phyloP scores from a whole-genome alignment of 2,888 invertebrate species.

The Cheilosia variabilis region DNA sequence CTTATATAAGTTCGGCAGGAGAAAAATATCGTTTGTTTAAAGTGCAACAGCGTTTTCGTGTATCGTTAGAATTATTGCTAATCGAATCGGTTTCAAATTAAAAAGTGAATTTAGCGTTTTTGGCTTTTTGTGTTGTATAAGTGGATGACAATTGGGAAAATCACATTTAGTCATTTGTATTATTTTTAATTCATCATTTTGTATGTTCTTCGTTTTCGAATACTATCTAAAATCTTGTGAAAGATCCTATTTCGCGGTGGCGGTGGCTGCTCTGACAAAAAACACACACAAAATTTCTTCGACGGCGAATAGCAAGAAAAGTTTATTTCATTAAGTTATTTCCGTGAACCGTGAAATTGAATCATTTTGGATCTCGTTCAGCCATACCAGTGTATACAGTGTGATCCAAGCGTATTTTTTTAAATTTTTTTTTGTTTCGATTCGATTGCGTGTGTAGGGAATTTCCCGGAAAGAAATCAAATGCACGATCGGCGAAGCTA shows the following conservation, averaged over 20 bases:
- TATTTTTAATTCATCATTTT: constrained; percentile 34
- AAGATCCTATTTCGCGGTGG: constrained; percentile 60
- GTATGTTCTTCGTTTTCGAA: constrained; percentile 53
- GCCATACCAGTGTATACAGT: constrained; percentile 54
- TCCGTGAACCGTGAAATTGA: constrained; percentile 74
- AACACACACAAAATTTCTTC: constrained; percentile 55
- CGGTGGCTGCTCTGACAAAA: constrained; percentile 55
- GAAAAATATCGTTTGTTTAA: constrained; percentile 7
- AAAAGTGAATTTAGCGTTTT: constrained; percentile 28
- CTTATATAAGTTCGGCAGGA: constrained; percentile 13
- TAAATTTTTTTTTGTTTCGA: constrained; percentile 24
- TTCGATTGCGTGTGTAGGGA: constrained; percentile 64
- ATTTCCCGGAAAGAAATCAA: constrained; percentile 65
- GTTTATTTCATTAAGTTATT: constrained; percentile 74
- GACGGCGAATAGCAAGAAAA: constrained; percentile 62
- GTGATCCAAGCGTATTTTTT: constrained; percentile 46
- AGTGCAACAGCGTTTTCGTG: constrained; percentile 27
- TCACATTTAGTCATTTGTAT: constrained; percentile 47
- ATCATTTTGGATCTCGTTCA: constrained; percentile 58
- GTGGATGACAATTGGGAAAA: constrained; percentile 55
- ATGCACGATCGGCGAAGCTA: constrained; percentile 40
- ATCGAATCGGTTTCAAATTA: neutral
- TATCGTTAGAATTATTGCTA: constrained; percentile 20
- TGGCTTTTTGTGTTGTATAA: constrained; percentile 25
- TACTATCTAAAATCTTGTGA: constrained; percentile 58